Evolutionary conservation across 2,888 invertebrate genomes (phyloP).

Genomic region (Drosophila heteroneura): DNA sequence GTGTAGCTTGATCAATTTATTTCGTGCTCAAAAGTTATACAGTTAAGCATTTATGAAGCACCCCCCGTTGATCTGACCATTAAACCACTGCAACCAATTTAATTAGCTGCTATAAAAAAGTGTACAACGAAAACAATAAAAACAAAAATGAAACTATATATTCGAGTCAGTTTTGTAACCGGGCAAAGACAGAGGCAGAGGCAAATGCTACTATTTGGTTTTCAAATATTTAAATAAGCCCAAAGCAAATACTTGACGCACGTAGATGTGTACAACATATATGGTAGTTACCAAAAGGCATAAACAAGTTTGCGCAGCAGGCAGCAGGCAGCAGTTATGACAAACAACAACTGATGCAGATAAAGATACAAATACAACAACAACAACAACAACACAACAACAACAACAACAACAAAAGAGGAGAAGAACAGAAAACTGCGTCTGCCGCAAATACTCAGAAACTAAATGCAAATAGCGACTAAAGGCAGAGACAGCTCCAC

Average conservation of each 20-base stretch:
- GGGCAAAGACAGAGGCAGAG: not conserved
- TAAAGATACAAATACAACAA: slow-evolving; percentile 51
- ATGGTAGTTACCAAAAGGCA: slow-evolving; percentile 57
- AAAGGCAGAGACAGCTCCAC: slow-evolving; percentile 1
- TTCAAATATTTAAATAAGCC: slow-evolving; percentile 72
- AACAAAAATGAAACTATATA: slow-evolving; percentile 17
- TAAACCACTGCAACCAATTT: slow-evolving; percentile 57
- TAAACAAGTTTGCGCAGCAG: slow-evolving; percentile 66
- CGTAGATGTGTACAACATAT: slow-evolving; percentile 3
- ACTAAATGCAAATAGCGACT: slow-evolving; percentile 49
- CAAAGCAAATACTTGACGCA: slow-evolving; percentile 71
- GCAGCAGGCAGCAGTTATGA: slow-evolving; percentile 55
- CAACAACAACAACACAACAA: not conserved
- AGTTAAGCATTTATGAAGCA: slow-evolving; percentile 4
- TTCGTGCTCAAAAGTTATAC: slow-evolving; percentile 4
- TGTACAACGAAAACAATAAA: slow-evolving; percentile 30
- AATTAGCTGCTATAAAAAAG: slow-evolving; percentile 69
- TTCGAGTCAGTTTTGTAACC: slow-evolving; percentile 50
- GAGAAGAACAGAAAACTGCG: slow-evolving; percentile 20
- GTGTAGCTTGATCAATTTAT: not conserved
- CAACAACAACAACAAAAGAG: not conserved
- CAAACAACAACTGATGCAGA: slow-evolving; percentile 60
- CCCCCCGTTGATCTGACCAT: slow-evolving; percentile 43
- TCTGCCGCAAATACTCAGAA: slow-evolving; percentile 47
- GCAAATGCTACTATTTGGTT: slow-evolving; percentile 67